Conservation (phyloP, 2,113 vertebrate species). For the Pithys albifrons region DNA sequence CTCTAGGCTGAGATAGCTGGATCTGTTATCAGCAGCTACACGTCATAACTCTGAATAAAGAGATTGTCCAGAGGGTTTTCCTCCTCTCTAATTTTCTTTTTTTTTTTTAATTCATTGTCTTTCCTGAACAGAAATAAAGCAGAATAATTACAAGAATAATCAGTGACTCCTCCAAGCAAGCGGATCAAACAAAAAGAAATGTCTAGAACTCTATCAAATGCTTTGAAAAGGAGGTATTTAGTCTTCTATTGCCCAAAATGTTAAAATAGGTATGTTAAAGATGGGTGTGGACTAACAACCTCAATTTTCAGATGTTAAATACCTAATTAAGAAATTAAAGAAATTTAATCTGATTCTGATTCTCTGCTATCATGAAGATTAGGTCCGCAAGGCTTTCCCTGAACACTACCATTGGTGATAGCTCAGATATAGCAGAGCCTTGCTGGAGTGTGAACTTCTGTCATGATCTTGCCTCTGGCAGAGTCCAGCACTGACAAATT, state of each 20-base stretch:
- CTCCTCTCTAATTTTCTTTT: neutral
- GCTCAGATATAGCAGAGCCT: neutral
- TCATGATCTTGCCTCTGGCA: neutral
- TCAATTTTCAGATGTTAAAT: neutral
- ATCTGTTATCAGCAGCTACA: neutral
- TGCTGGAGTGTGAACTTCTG: neutral
- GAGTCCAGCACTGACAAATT: neutral
- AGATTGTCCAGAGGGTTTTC: neutral
- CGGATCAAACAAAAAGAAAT: neutral
- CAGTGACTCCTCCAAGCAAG: neutral
- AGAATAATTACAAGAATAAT: neutral
- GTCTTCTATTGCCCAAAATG: neutral
- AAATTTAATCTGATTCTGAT: neutral
- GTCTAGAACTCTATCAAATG: neutral
- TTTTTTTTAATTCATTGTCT: neutral
- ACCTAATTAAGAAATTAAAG: neutral
- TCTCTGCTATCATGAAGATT: neutral
- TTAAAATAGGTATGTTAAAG: neutral
- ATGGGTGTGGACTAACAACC: neutral
- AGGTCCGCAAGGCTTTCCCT: neutral
- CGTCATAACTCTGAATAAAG: neutral
- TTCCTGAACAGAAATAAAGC: neutral
- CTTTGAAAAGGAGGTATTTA: neutral
- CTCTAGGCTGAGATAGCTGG: neutral
- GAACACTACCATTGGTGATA: accelerated